phyloP scores from a whole-genome alignment of 2,888 invertebrate genomes.

The Ectropis crepuscularia region DNA sequence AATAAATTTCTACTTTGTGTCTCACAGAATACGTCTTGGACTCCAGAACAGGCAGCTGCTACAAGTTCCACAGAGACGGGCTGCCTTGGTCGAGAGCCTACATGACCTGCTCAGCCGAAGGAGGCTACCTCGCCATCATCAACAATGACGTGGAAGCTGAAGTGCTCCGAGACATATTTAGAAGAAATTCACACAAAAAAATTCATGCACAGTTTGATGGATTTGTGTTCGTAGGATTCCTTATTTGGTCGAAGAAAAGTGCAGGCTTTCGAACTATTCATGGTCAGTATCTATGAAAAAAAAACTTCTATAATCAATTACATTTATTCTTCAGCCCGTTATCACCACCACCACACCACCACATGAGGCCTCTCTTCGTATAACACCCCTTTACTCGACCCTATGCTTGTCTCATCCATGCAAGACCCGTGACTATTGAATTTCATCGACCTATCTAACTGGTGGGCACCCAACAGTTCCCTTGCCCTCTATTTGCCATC shows the following conservation, averaged over 20 bases:
- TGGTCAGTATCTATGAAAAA: constrained; percentile 3
- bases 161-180: constrained; percentile 46
- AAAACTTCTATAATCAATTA: too few species aligned
- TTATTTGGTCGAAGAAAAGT: constrained; percentile 6
- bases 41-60: constrained; percentile 55
- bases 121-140: constrained; percentile 58
- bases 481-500: too few species aligned
- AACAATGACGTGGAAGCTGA: constrained; percentile 52
- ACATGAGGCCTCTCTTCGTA: too few species aligned
- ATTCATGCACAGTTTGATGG: neutral
- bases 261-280: constrained; percentile 13
- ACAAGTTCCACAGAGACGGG: constrained; percentile 59
- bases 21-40: constrained; percentile 30
- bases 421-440: too few species aligned
- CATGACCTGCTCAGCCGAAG: constrained; percentile 60
- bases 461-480: too few species aligned
- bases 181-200: constrained; percentile 21
- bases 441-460: too few species aligned
- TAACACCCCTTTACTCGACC: too few species aligned
- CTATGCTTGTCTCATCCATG: too few species aligned
- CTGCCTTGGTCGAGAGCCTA: constrained; percentile 45
- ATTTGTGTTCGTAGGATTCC: constrained; percentile 1
- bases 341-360: too few species aligned
- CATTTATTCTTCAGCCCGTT: too few species aligned
- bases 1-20: too few species aligned